Evolutionary conservation across 2,888 invertebrate genomes (phyloP).

Genomic region (Drosophila parthenogenetica): DNA sequence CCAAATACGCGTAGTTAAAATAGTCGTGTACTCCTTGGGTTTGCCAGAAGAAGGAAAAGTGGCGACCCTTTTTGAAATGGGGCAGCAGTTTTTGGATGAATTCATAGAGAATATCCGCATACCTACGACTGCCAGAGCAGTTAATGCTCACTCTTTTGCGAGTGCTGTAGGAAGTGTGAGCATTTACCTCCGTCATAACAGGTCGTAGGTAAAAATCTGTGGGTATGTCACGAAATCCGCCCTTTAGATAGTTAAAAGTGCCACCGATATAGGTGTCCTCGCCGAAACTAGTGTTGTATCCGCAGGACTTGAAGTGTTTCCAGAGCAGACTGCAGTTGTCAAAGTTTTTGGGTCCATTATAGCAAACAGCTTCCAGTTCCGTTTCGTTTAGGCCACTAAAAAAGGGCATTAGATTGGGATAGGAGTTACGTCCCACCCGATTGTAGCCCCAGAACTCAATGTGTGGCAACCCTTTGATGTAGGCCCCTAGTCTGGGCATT

Average conservation of each 20-base stretch:
- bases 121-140: constrained; percentile 45
- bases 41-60: constrained; percentile 62
- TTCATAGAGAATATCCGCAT: constrained; percentile 35
- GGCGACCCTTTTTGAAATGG: neutral
- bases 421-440: constrained; percentile 11
- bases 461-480: neutral
- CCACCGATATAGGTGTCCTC: constrained; percentile 92
- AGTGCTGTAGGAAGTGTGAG: constrained; percentile 76
- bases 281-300: constrained; percentile 82
- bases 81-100: constrained; percentile 43
- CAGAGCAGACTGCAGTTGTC: constrained; percentile 5
- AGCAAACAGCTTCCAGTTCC: neutral
- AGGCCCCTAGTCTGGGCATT: neutral
- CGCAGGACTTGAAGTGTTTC: neutral
- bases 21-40: constrained; percentile 47
- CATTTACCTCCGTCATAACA: constrained; percentile 89
- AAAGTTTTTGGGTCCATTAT: neutral
- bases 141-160: constrained; percentile 15
- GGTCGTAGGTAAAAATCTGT: constrained; percentile 93
- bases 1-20: constrained; percentile 31
- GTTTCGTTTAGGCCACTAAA: constrained; percentile 2
- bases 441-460: constrained; percentile 25
- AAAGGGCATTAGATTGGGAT: constrained; percentile 13
- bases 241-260: constrained; percentile 91
- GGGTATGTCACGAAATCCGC: constrained; percentile 90